phyloP scores from a whole-genome alignment of 2,888 invertebrate genomes.

The Drosophila stalkeri region DNA sequence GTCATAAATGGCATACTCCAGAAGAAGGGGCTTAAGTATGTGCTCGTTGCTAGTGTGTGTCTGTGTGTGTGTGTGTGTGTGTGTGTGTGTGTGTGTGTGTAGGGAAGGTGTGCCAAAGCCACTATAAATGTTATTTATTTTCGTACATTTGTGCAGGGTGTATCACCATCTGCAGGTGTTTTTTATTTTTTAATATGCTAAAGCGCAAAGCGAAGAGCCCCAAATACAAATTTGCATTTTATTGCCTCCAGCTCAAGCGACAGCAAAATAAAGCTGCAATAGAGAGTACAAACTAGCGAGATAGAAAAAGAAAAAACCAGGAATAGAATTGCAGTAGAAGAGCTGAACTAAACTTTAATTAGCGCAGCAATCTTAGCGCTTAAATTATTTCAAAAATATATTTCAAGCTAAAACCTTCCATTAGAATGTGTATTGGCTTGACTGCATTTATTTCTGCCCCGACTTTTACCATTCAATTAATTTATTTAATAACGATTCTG shows the following conservation, averaged over 20 bases:
- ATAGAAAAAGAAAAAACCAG: neutral
- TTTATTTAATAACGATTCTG: neutral
- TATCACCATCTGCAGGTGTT: conserved; percentile 68
- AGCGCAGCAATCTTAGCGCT: neutral
- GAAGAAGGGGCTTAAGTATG: conserved; percentile 53
- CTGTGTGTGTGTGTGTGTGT: conserved; percentile 2
- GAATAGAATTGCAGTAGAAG: neutral
- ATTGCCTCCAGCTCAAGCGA: conserved; percentile 40
- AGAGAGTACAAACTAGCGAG: neutral
- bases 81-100: conserved; percentile 2
- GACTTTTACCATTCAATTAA: neutral
- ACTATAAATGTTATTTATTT: conserved; percentile 78
- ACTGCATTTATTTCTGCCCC: neutral
- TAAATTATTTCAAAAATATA: neutral
- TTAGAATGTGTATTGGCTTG: too few relatives aligned
- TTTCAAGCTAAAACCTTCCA: neutral
- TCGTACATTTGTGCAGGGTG: conserved; percentile 52
- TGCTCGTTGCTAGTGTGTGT: conserved; percentile 24
- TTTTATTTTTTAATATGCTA: conserved; percentile 74
- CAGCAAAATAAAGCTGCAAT: conserved; percentile 24
- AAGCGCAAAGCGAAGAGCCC: conserved; percentile 42
- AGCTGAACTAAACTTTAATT: neutral
- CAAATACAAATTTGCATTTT: conserved; percentile 72
- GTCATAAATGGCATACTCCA: conserved; percentile 78
- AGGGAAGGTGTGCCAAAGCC: conserved; percentile 40